Percentiles rank a stretch among this genome's conserved stretches.
These are phyloP conservation scores for Pelecanoides urinatrix DNA, from an alignment of 2,113 vertebrate species.

Conservation along the genomic window DNA sequence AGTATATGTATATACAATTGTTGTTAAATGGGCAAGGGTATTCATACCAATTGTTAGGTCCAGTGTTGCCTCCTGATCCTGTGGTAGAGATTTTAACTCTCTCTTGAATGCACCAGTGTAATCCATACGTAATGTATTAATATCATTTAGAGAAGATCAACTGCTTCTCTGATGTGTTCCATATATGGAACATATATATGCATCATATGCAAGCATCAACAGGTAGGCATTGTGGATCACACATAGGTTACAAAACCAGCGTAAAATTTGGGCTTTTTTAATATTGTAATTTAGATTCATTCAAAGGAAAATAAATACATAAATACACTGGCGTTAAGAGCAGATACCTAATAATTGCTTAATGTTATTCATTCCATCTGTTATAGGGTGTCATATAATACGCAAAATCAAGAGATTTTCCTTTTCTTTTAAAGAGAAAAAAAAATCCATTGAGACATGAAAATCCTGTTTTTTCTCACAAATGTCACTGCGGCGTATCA, in stretches of 20 bases:
- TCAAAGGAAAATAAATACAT: background rate
- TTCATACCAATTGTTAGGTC: background rate
- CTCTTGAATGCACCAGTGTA: background rate
- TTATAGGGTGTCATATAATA: background rate
- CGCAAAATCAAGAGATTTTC: background rate
- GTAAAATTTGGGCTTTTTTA: background rate
- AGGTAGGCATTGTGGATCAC: too few relatives aligned
- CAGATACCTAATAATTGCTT: background rate
- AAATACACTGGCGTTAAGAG: background rate
- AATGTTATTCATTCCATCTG: background rate
- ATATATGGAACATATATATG: background rate
- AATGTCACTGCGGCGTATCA: background rate
- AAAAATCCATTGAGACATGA: background rate
- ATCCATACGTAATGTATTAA: background rate
- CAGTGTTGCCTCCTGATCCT: background rate
- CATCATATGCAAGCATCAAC: background rate
- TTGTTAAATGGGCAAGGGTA: background rate
- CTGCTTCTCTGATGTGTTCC: background rate
- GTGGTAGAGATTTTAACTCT: background rate
- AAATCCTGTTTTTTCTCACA: background rate
- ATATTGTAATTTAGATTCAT: background rate
- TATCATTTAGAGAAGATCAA: background rate
- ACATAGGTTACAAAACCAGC: background rate
- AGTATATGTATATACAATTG: background rate
- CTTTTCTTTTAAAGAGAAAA: background rate